These are phyloP conservation scores for Callinectes sapidus DNA, from an alignment of 2,888 invertebrate species.

Conservation along the genomic window DNA sequence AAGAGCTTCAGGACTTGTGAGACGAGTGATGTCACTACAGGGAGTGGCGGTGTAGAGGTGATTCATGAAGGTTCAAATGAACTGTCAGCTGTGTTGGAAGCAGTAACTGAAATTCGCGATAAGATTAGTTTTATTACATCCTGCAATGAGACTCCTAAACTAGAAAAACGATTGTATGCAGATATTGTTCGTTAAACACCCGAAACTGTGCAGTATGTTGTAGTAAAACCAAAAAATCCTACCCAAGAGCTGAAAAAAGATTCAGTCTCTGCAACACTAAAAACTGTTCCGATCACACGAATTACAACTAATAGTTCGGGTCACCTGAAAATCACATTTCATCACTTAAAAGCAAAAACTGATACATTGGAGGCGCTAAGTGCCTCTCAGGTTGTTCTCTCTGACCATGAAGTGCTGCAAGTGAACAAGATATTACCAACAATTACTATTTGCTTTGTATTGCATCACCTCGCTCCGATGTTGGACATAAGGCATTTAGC, in stretches of 20 bases:
- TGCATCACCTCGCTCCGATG: not conserved
- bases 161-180: not conserved
- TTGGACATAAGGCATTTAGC: not conserved
- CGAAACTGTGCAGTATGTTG: too few relatives aligned
- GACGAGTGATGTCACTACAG: conserved; percentile 1
- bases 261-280: too few relatives aligned
- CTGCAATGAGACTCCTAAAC: not conserved
- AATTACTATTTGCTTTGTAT: not conserved
- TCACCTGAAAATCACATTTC: not conserved
- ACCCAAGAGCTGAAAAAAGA: too few relatives aligned
- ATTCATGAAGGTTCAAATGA: not conserved
- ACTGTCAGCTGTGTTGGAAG: not conserved
- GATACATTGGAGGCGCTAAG: not conserved
- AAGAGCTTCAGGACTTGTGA: not conserved
- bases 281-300: too few relatives aligned
- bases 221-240: too few relatives aligned
- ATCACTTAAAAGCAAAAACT: not conserved
- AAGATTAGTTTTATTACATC: not conserved
- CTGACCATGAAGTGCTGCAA: not conserved
- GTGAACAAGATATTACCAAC: not conserved
- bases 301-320: too few relatives aligned
- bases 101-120: not conserved
- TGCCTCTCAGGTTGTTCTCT: not conserved
- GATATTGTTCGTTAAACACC: too few relatives aligned
- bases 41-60: not conserved